Evolutionary conservation across 1,140 invertebrate species (phyloP), one percentile per base, ranked within the genome.

Genomic region (Caenorhabditis remanei): DNA sequence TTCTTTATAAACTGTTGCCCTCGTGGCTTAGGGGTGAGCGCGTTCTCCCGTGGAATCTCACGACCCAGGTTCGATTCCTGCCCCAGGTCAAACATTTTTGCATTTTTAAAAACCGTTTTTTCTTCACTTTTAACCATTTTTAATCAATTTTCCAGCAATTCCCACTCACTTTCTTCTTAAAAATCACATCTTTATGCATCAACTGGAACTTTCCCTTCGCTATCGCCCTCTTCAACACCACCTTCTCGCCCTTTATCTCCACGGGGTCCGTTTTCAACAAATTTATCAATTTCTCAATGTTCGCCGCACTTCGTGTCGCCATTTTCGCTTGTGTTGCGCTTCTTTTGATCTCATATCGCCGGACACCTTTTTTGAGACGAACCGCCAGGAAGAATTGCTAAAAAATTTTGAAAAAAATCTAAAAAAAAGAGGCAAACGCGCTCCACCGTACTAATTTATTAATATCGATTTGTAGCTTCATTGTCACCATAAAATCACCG

Each of bases 141-240:
- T 67, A 7, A 0, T n/a, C n/a, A n/a, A n/a, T n/a, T n/a, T n/a
- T n/a, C n/a, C n/a, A n/a, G n/a, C n/a, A n/a, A n/a, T n/a, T n/a
- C n/a, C n/a, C n/a, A 32, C 21, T 41, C 32, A 88, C 89, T 84
- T 90, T 91, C 40, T 92, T 88, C 86, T 86, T 58, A 32, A 90
- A 56, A 56, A 84, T 83, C 32, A 91, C 86, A 85, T 91, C 89
- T 41, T 84, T 85, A 53, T 91, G 90, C 46, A 71, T 67, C 43
- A 91, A 65, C 21, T 89, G 65, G 24, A 84, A 91, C 50, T 89
- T 91, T 21, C 85, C 87, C 56, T 85, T 89, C 5, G 84, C 65
- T n/a, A 91, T 86, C 8, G 90, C 55, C 19, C 87, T 43, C 40
- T 84, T 87, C 63, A 90, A 56, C 11, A 71, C 21, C 5, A 91